Conservation (phyloP, 2,797 vertebrate genomes). For the Oreortyx pictus region DNA sequence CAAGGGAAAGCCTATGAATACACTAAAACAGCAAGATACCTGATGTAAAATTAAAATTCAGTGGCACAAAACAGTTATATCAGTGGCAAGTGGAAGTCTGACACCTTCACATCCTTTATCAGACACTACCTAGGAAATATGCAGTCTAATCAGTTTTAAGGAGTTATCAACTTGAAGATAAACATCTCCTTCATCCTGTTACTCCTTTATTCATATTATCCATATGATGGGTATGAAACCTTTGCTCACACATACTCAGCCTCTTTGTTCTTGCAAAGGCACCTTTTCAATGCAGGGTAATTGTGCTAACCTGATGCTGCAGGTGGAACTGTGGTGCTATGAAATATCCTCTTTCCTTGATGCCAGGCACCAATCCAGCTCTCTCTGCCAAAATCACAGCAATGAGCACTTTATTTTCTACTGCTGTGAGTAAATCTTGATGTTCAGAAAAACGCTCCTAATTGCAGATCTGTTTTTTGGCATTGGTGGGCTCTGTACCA, state of each 20-base stretch:
- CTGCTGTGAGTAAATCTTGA: slow-evolving; percentile 11
- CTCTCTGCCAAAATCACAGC: neutral
- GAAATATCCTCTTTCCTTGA: neutral
- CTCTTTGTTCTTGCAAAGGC: neutral
- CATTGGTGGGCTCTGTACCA: neutral
- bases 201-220: neutral
- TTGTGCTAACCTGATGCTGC: neutral
- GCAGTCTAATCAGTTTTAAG: neutral
- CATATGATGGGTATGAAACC: neutral
- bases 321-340: neutral
- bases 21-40: neutral
- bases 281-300: neutral
- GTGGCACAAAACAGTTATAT: neutral
- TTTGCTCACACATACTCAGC: neutral
- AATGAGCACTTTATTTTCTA: slow-evolving; percentile 3
- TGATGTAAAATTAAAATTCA: neutral
- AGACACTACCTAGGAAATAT: neutral
- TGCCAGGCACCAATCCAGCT: neutral
- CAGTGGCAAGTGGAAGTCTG: neutral
- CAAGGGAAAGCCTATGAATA: accelerated
- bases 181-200: neutral
- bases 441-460: neutral
- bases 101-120: neutral
- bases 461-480: neutral
- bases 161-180: neutral